phyloP scores from a whole-genome alignment of 2,113 vertebrate species.

The Tupaia tana region DNA sequence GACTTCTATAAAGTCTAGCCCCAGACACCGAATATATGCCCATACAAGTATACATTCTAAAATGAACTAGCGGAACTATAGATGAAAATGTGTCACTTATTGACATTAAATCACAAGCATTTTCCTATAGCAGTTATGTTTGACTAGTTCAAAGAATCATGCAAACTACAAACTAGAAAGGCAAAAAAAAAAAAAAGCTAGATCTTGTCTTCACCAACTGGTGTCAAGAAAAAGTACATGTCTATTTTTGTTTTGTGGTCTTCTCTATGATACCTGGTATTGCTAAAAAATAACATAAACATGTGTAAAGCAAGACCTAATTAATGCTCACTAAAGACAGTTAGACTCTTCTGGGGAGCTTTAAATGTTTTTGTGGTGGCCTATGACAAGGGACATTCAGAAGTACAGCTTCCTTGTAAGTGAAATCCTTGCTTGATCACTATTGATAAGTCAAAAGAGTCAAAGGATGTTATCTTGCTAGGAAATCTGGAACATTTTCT shows the following conservation, averaged over 20 bases:
- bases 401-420: not conserved
- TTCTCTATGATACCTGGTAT: not conserved
- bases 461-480: not conserved
- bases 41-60: not conserved
- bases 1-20: not conserved
- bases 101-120: conserved; percentile 1
- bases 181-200: not conserved
- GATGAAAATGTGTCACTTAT: not conserved
- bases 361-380: not conserved
- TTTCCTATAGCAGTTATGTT: not conserved
- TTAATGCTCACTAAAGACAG: not conserved
- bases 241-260: not conserved
- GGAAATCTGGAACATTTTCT: not conserved
- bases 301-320: not conserved
- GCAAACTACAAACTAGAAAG: not conserved
- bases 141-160: not conserved
- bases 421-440: not conserved
- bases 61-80: not conserved
- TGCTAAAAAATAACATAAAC: not conserved
- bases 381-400: not conserved
- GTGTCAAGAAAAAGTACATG: not conserved
- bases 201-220: not conserved
- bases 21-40: not conserved
- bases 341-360: not conserved
- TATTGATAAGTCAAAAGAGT: not conserved